Conservation (phyloP, 2,888 invertebrate species). For the Encarsia formosa region DNA sequence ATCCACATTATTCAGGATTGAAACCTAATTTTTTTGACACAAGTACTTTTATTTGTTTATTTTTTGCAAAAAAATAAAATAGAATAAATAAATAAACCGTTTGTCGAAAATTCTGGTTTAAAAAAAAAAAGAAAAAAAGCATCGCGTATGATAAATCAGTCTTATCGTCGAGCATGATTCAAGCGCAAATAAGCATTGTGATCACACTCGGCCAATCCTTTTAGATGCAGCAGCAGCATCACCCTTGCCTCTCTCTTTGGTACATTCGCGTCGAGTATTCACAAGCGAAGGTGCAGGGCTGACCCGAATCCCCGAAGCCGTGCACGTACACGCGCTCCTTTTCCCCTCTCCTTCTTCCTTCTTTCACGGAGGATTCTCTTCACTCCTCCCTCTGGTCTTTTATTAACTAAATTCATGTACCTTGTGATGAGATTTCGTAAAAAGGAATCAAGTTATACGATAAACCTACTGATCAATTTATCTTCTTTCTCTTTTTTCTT, state of each 20-base stretch:
- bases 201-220: conserved; percentile 5
- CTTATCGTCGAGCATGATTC: conserved; percentile 1
- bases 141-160: background rate
- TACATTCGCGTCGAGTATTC: conserved; percentile 34
- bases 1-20: no score
- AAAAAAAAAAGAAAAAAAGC: background rate
- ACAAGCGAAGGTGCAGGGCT: conserved; percentile 45
- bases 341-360: conserved; percentile 15
- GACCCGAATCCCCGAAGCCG: conserved; percentile 45
- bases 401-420: conserved; percentile 12
- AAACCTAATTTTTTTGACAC: no score
- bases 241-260: background rate
- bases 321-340: conserved; percentile 22
- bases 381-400: background rate
- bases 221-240: no score
- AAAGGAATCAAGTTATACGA: no score
- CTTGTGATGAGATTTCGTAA: no score
- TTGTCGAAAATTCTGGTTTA: no score
- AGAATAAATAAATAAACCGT: no score
- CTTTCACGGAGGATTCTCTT: no score
- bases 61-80: no score
- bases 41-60: no score
- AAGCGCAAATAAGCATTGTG: conserved; percentile 22
- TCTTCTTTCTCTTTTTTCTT: no score
- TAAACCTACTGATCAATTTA: no score